Evolutionary conservation across 2,113 vertebrate species (phyloP).

Genomic region (Myocastor coypus): DNA sequence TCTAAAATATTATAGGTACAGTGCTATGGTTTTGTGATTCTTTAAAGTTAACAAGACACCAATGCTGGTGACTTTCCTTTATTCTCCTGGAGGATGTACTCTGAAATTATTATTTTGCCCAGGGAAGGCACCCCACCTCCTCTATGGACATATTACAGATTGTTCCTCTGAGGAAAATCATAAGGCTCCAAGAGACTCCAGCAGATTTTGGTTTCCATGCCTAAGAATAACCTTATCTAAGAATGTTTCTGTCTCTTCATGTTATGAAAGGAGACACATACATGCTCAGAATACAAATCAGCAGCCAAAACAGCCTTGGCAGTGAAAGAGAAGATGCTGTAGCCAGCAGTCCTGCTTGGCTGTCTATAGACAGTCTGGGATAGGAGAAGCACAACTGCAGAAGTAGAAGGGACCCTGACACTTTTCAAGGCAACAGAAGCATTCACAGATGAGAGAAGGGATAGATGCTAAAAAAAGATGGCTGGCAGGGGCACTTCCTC

Average conservation of each 20-base stretch:
- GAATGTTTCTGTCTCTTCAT: conserved; percentile 58
- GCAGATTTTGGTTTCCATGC: conserved; percentile 58
- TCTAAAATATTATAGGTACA: conserved; percentile 44
- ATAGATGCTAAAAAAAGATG: neutral
- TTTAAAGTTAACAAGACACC: neutral
- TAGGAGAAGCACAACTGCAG: neutral
- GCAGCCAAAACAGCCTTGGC: conserved; percentile 37
- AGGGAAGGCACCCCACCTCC: neutral
- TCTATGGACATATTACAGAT: neutral
- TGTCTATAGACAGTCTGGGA: neutral
- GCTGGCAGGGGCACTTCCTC: neutral
- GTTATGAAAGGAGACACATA: conserved; percentile 64
- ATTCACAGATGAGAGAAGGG: neutral
- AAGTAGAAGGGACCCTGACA: neutral
- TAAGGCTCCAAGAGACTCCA: conserved; percentile 44
- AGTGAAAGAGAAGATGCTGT: conserved; percentile 25
- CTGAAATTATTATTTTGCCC: conserved; percentile 12
- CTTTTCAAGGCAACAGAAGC: neutral
- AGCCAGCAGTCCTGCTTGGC: neutral
- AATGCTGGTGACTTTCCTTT: conserved; percentile 9
- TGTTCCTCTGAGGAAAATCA: conserved; percentile 49
- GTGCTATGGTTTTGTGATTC: neutral
- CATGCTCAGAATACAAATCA: conserved; percentile 68
- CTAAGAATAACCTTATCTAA: conserved; percentile 69
- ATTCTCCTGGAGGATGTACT: neutral